Conservation (phyloP, 53 echinoderm and acorn worm species). For the Luidia sarsii region DNA sequence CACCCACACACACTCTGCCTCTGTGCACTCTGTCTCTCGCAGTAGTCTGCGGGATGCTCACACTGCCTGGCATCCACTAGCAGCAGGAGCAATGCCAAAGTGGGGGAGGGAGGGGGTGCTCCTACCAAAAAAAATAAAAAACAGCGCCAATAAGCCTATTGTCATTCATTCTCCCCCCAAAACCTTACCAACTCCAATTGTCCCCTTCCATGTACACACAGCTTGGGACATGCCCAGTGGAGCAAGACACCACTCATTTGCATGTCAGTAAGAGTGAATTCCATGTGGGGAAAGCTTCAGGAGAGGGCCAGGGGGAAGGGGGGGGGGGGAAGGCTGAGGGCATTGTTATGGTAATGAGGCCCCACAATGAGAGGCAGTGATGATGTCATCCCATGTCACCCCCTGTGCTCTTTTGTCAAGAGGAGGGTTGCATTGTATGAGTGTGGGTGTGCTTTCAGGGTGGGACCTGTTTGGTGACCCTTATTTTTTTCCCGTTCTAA, state of each 20-base stretch:
- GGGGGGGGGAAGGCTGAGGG: background rate
- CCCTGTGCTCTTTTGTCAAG: background rate
- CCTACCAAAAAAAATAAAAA: too few relatives aligned
- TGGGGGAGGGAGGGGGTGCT: too few relatives aligned
- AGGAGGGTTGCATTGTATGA: background rate
- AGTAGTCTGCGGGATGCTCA: too few relatives aligned
- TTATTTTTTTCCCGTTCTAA: background rate
- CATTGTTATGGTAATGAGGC: constrained; percentile 23
- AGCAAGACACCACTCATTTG: background rate
- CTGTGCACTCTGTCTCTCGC: too few relatives aligned
- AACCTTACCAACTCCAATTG: background rate
- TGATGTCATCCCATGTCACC: constrained; percentile 16
- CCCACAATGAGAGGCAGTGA: background rate
- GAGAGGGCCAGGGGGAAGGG: constrained; percentile 2
- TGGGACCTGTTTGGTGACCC: background rate
- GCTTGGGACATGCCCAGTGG: background rate
- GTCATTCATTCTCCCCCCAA: background rate
- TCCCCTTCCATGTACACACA: too few relatives aligned
- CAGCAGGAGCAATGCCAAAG: too few relatives aligned
- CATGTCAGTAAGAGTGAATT: background rate
- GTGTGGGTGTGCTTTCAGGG: background rate
- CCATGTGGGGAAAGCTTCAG: background rate
- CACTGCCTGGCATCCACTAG: too few relatives aligned
- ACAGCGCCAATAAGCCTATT: background rate
- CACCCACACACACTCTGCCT: too few relatives aligned